Evolutionary conservation across 2,888 invertebrate species (phyloP).

Genomic region (Cerastis rubricosa): DNA sequence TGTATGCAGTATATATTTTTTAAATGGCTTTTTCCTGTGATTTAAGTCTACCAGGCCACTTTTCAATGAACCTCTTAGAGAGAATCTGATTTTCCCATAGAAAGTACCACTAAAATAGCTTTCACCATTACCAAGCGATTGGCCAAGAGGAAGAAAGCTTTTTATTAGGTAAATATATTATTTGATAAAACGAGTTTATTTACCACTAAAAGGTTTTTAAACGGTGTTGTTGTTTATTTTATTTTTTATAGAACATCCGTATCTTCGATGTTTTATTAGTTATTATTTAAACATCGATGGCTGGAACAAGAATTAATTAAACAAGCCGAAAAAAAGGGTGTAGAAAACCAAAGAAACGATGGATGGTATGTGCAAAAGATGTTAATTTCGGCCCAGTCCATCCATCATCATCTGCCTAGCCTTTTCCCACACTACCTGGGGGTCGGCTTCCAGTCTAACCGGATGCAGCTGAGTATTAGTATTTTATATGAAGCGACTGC

Average conservation of each 20-base stretch:
- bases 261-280: constrained; percentile 7
- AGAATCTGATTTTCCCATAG: background rate
- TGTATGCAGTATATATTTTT: no score
- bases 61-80: background rate
- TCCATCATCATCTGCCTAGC: no score
- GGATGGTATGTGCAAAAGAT: background rate
- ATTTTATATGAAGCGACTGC: no score
- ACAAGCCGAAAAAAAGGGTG: background rate
- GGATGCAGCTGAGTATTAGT: no score
- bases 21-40: background rate
- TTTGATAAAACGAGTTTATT: constrained; percentile 46
- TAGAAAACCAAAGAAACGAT: background rate
- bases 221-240: constrained; percentile 40
- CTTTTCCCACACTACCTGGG: no score
- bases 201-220: constrained; percentile 44
- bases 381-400: background rate
- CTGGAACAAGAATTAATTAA: no score
- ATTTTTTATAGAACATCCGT: constrained; percentile 13
- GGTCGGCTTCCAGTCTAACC: no score
- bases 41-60: background rate
- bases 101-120: background rate
- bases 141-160: background rate
- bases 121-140: background rate
- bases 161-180: constrained; percentile 27
- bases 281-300: background rate